These are phyloP conservation scores for Rhizomys pruinosus DNA, from an alignment of 2,113 vertebrate genomes.

Conservation along the genomic window DNA sequence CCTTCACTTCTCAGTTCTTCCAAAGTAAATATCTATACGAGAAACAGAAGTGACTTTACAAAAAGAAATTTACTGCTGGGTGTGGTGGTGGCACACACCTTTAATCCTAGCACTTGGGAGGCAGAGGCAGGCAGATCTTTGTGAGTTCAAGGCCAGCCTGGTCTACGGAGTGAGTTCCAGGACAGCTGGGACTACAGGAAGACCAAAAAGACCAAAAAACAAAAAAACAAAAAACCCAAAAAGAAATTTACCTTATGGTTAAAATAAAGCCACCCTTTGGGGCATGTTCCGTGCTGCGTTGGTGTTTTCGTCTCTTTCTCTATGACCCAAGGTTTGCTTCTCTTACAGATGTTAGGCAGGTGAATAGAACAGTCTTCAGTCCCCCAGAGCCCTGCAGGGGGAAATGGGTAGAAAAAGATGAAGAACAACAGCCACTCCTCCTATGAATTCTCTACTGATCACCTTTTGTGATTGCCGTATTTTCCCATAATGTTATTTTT, in stretches of 20 bases:
- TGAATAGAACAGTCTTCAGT: slow-evolving; percentile 86
- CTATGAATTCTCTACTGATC: neutral
- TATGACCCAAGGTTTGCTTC: slow-evolving; percentile 87
- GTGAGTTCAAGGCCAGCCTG: too few species aligned
- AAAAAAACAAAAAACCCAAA: too few species aligned
- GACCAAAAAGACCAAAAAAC: too few species aligned
- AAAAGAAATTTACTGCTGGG: slow-evolving; percentile 85
- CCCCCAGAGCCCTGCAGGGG: slow-evolving; percentile 90
- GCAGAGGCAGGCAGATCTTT: too few species aligned
- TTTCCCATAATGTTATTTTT: slow-evolving; percentile 35
- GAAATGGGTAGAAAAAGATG: slow-evolving; percentile 24
- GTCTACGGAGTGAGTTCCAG: too few species aligned
- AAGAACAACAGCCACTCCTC: neutral
- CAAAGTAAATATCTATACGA: slow-evolving; percentile 25
- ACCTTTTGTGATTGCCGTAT: neutral
- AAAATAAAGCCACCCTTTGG: slow-evolving; percentile 94
- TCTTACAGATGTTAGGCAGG: slow-evolving; percentile 93
- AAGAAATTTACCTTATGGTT: slow-evolving; percentile 91
- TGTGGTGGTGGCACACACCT: too few species aligned
- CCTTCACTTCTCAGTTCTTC: neutral
- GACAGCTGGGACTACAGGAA: too few species aligned
- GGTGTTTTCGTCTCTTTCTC: slow-evolving; percentile 88
- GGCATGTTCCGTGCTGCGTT: slow-evolving; percentile 89
- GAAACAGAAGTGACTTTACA: slow-evolving; percentile 21
- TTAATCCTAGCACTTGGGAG: too few species aligned